Base-by-base conservation (phyloP, 2,113 vertebrate species). In the Sander vitreus region DNA sequence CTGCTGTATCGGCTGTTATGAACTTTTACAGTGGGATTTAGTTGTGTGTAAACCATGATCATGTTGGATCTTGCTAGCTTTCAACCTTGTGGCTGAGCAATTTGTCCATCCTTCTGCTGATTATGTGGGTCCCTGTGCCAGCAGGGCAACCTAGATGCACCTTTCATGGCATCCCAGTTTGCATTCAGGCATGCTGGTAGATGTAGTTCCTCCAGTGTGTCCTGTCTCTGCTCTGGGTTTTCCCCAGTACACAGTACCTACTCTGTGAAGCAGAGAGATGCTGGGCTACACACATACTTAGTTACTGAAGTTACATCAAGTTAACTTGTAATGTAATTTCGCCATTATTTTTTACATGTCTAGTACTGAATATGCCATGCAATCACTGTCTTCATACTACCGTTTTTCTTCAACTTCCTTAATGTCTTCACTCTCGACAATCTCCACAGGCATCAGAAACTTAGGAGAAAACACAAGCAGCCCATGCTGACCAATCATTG, bases 1-100 rank as follows among this genome's bases (percentile, higher is more conserved):
- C 78, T 91, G 88, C 89, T 88, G 77, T 54, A 78, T 92, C 88
- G 93, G 83, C 81, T 82, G 47, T 74, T 83, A 64, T 60, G 47
- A 78, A 58, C 48, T 53, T 64, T 83, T 67, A 69, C 23, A 48
- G 33, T 18, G 80, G 30, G 53, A 62, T 76, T 53, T 4, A 54
- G 73, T 27, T 67, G 53, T 48, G 36, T 58, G 27, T 58, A 1
- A 72, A 84, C n/a, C 16, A 6, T 57, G 47, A 77, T 72, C 18
- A 11, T 45, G 14, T 3, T 19, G 63, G 47, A 60, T 54, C 59
- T 63, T 74, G 45, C 15, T 80, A 27, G 51, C 12, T 13, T 39
- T 23, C n/a, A 30, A 6, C 1, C 19, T 67, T 55, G 58, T 25
- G 48, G 64, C 58, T 57, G 59, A 54, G 36, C 45, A 36, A 19